A percentile compares a stretch with the other conserved stretches of the same genome.
Evolutionary conservation across 2,797 vertebrate species (phyloP).

Genomic region (Myotis daubentonii): DNA sequence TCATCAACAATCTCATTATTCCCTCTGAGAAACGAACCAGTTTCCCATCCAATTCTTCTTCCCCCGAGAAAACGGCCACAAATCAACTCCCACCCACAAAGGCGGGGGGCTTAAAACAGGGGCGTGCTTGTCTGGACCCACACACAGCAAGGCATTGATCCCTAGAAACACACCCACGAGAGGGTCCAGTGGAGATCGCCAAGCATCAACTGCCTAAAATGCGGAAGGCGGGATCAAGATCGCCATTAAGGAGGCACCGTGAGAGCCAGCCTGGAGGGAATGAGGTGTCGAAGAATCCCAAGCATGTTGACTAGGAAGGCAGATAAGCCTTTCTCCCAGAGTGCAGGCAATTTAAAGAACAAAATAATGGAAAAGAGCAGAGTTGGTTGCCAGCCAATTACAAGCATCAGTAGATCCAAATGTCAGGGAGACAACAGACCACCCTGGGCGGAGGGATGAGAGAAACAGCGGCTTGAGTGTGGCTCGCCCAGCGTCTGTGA

Average conservation of each 20-base stretch:
- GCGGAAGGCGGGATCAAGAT: not conserved
- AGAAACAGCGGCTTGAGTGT: not conserved
- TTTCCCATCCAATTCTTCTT: not conserved
- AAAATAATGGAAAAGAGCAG: conserved; percentile 5
- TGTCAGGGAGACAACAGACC: not conserved
- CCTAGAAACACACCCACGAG: not conserved
- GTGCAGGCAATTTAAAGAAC: not conserved
- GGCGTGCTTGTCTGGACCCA: not conserved
- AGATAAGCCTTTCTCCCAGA: not conserved
- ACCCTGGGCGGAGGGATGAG: not conserved
- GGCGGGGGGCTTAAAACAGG: not conserved
- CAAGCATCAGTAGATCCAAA: not conserved
- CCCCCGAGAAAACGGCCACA: not conserved
- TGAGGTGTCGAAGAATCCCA: not conserved
- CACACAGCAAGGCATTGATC: not conserved
- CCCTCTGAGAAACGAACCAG: not conserved
- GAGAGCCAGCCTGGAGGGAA: not conserved
- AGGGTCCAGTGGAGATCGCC: not conserved
- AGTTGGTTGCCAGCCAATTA: not conserved
- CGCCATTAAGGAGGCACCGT: conserved; percentile 10
- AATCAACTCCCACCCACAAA: not conserved
- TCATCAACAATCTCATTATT: not conserved
- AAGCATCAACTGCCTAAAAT: not conserved
- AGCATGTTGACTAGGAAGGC: conserved; percentile 17
- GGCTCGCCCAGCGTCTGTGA: not conserved